Base-by-base conservation (phyloP, 2,888 invertebrate genomes). In the Cheilosia variabilis region DNA sequence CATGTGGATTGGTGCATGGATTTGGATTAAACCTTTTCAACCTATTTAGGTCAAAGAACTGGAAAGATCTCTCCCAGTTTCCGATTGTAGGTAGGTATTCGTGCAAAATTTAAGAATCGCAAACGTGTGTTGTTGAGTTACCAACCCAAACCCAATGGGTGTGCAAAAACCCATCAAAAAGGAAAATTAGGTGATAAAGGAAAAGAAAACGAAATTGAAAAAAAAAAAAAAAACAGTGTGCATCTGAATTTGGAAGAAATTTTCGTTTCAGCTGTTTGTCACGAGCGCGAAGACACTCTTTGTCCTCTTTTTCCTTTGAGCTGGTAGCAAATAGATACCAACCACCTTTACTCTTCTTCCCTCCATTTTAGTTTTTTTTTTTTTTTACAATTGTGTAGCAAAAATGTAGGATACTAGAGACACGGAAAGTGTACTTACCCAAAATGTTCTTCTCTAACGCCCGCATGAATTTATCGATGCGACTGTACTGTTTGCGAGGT, bases 401-500 rank as follows among this genome's bases (percentile, higher is more conserved):
- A 63, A 66, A 66, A 79, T 43, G 31, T 77, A 58, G 63, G 43
- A 65, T 55, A 58, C 15, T 45, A 55, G 24, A 72, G 43, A 60
- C 43, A 84, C 43, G 60, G 53, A 52, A 53, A 71, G 62, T 58
- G 57, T 63, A 87, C 89, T 90, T 89, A 92, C 92, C 92, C 89
- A 97, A 93, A 88, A 98, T 97, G 89, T 97, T 97, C 92, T 99
- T 99, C 92, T 99, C 99, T 80, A 99, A 94, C 0, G 99, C 99
- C 79, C 99, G 94, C 96, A 99, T 97, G 91, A 97, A 99, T 92
- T 99, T 99, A 91, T 99, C 99, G 84, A 98, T 96, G 84, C 98
- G 94, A 90, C 97, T 97, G 92, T 99, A 99, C 91, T 99, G 98
- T 91, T 97, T 97, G 24, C 96, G 94, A 2, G 99, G 99, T 88